Evolutionary conservation across 2,113 vertebrate species (phyloP), one percentile per base, ranked within the genome.

Genomic region (Sinocyclocheilus grahami): DNA sequence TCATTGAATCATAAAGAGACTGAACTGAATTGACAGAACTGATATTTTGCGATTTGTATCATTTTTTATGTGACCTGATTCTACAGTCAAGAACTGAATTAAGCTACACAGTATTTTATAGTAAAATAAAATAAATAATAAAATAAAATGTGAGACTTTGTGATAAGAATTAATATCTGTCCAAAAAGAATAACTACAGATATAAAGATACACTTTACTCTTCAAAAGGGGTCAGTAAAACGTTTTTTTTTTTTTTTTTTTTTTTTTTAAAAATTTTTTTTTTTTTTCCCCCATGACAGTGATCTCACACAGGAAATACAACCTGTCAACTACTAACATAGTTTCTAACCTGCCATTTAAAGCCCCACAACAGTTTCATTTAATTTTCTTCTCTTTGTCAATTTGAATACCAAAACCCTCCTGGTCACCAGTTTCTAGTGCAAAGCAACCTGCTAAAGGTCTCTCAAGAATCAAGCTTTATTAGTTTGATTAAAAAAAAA

Each of bases 241-340:
- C 30, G 2, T 30, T 30, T 30, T 27, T 27, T 27, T 46, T 46
- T 46, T 46, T 2, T n/a, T n/a, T n/a, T n/a, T n/a, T n/a, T n/a
- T n/a, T n/a, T n/a, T n/a, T n/a, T n/a, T n/a, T n/a, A n/a, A n/a
- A n/a, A n/a, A n/a, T n/a, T n/a, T n/a, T n/a, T n/a, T n/a, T n/a
- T n/a, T n/a, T n/a, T n/a, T n/a, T n/a, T n/a, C n/a, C n/a, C n/a
- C n/a, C n/a, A n/a, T n/a, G n/a, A 22, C 16, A 53, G 42, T 82
- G 63, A 82, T 33, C 24, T 69, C 18, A 30, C 63, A 82, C 46
- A 82, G 80, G 63, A 82, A 53, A 81, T 20, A 9, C n/a, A 81
- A 81, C 60, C 60, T 20, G n/a, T 65, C n/a, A 80, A 39, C 62
- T 30, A 82, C n/a, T 33, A 33, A 27, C 33, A 39, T 42, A n/a